phyloP scores from a whole-genome alignment of 2,113 vertebrate genomes.

The Syngnathus scovelli region DNA sequence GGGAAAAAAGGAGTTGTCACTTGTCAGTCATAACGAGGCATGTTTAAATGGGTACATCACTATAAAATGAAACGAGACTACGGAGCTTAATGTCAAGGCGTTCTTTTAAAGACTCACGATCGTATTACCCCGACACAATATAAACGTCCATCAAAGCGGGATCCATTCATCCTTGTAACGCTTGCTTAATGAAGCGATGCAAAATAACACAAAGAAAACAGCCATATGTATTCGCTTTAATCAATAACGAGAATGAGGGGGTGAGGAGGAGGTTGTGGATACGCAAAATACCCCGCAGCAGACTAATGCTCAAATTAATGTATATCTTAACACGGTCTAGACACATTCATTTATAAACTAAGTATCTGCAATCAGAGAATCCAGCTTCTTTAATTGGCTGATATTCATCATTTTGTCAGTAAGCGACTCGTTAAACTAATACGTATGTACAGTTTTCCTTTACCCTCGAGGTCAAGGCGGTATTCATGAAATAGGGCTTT shows the following conservation, averaged over 20 bases:
- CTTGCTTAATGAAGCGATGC: constrained; percentile 32
- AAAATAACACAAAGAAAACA: constrained; percentile 10
- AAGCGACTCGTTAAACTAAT: constrained; percentile 65
- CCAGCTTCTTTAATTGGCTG: constrained; percentile 53
- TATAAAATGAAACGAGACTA: background rate
- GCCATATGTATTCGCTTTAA: constrained; percentile 15
- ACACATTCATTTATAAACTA: constrained; percentile 50
- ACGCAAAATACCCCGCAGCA: constrained; percentile 45
- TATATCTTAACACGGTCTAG: constrained; percentile 57
- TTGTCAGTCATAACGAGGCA: constrained; percentile 5
- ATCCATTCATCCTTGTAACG: constrained; percentile 22
- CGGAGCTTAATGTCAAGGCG: background rate
- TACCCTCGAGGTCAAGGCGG: constrained; percentile 55
- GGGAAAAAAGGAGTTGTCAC: background rate
- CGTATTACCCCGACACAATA: constrained; percentile 12
- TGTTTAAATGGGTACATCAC: background rate
- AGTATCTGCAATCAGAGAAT: constrained; percentile 53
- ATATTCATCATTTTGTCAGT: constrained; percentile 71
- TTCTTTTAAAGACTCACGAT: background rate
- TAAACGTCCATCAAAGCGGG: constrained; percentile 31
- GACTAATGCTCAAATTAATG: constrained; percentile 60
- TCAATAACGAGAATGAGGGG: constrained; percentile 31
- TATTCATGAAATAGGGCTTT: constrained; percentile 56
- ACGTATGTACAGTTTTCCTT: constrained; percentile 48
- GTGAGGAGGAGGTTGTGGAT: constrained; percentile 35